phyloP scores from a whole-genome alignment of 2,797 vertebrate genomes.

The Girardinus metallicus region DNA sequence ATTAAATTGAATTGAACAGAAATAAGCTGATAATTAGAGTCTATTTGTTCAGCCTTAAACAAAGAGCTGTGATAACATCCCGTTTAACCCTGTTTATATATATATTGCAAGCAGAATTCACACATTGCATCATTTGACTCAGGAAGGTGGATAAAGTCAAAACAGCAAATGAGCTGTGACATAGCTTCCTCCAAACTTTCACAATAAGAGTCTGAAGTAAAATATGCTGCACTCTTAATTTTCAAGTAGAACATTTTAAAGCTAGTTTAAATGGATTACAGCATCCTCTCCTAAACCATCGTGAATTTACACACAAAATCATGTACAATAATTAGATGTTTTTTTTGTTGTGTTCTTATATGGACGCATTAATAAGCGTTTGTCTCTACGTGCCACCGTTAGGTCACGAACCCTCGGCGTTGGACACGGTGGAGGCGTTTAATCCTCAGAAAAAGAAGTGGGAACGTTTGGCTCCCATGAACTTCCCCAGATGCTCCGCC shows the following conservation, averaged over 20 bases:
- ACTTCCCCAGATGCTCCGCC: constrained; percentile 91
- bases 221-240: neutral
- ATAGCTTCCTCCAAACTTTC: neutral
- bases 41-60: neutral
- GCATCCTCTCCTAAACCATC: neutral
- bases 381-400: neutral
- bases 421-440: constrained; percentile 92
- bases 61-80: neutral
- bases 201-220: neutral
- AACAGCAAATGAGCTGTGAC: neutral
- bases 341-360: neutral
- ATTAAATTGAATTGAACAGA: neutral
- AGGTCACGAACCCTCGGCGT: constrained; percentile 93
- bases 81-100: neutral
- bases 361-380: neutral
- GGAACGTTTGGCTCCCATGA: constrained; percentile 91
- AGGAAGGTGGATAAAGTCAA: neutral
- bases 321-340: neutral
- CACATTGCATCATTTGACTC: neutral
- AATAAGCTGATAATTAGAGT: neutral
- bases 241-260: neutral
- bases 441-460: constrained; percentile 93
- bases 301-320: neutral
- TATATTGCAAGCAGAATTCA: neutral
- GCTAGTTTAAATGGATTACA: neutral